These are phyloP conservation scores for Apotomis betuletana DNA, from an alignment of 2,888 invertebrate species.

Conservation along the genomic window DNA sequence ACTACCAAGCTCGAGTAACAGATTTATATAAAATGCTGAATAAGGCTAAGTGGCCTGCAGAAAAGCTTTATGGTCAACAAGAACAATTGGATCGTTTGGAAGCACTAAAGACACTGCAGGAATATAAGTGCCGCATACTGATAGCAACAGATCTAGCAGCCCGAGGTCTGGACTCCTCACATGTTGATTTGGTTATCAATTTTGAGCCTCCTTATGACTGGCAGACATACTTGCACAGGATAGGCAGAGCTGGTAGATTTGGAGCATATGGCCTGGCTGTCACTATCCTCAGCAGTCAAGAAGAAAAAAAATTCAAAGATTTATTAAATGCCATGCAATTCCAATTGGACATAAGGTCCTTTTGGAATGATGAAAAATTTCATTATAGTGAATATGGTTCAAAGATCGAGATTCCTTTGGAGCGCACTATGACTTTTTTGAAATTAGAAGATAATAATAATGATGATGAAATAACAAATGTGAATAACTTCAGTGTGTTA, in stretches of 20 bases:
- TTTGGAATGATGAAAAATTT: conserved; percentile 60
- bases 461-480: conserved; percentile 20
- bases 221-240: conserved; percentile 95
- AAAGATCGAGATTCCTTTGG: not conserved
- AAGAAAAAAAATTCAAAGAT: conserved; percentile 82
- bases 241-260: conserved; percentile 97
- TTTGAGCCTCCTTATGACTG: conserved; percentile 92
- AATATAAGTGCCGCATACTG: conserved; percentile 92
- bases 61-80: conserved; percentile 90
- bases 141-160: conserved; percentile 96
- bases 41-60: conserved; percentile 89
- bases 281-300: conserved; percentile 87
- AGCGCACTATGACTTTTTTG: conserved; percentile 4
- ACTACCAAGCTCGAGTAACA: conserved; percentile 92
- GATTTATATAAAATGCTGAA: conserved; percentile 89
- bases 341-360: conserved; percentile 55
- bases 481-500: conserved; percentile 47
- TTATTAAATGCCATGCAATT: conserved; percentile 84
- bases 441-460: conserved; percentile 5
- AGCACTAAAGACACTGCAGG: conserved; percentile 90
- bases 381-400: conserved; percentile 26
- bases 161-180: conserved; percentile 96
- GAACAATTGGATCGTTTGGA: conserved; percentile 90
- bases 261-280: conserved; percentile 93
- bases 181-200: conserved; percentile 96